Percentiles rank a stretch among this genome's conserved stretches.
Evolutionary conservation across 2,888 invertebrate species (phyloP).

Genomic region (Leuctra nigra): DNA sequence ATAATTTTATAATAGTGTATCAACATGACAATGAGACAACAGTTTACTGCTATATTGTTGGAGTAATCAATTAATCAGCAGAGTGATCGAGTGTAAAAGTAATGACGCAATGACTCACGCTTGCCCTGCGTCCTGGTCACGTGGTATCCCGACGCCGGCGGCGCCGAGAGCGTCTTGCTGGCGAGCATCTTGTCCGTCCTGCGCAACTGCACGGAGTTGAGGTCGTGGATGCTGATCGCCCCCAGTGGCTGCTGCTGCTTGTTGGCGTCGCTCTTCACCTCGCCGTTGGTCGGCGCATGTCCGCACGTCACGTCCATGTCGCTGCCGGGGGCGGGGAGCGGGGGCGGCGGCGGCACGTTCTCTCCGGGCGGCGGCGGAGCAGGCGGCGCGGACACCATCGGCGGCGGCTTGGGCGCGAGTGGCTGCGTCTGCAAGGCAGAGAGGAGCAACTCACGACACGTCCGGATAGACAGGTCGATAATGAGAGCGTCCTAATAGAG

Average conservation of each 20-base stretch:
- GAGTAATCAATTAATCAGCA: too few species aligned
- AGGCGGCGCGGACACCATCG: conserved; percentile 17
- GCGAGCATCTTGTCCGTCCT: conserved; percentile 69
- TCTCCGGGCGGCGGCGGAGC: conserved; percentile 13
- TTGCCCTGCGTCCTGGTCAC: background rate
- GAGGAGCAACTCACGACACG: too few species aligned
- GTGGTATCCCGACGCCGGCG: conserved; percentile 38
- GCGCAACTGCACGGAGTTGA: conserved; percentile 74
- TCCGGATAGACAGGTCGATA: too few species aligned
- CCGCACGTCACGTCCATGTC: conserved; percentile 7
- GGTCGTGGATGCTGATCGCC: conserved; percentile 79
- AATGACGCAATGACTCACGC: too few species aligned
- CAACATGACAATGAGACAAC: too few species aligned
- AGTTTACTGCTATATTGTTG: too few species aligned
- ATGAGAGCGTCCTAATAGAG: too few species aligned
- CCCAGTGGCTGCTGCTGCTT: conserved; percentile 70
- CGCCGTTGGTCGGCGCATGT: conserved; percentile 15
- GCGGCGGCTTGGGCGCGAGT: background rate
- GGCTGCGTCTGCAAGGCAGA: background rate
- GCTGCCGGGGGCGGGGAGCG: conserved; percentile 24
- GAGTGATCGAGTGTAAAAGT: too few species aligned
- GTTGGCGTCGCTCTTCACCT: background rate
- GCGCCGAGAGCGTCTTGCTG: conserved; percentile 79
- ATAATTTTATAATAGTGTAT: too few species aligned
- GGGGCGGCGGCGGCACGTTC: conserved; percentile 28